Evolutionary conservation across 2,797 vertebrate genomes (phyloP).

Genomic region (Calcarius lapponicus): DNA sequence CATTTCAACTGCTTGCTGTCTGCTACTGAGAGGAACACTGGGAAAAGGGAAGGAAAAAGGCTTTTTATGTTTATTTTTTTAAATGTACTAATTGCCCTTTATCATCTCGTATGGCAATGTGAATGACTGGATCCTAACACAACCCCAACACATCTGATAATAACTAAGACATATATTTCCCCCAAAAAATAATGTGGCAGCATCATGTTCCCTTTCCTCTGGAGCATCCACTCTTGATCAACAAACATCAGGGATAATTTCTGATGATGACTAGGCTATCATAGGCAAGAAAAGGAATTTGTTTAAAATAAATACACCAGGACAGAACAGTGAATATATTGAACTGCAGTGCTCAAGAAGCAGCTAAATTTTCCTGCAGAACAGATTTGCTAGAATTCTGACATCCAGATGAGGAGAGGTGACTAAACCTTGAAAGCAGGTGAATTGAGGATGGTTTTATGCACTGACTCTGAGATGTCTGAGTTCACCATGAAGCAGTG

Average conservation of each 20-base stretch:
- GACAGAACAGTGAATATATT: neutral
- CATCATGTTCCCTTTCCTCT: neutral
- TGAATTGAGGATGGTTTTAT: neutral
- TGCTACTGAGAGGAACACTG: conserved; percentile 5
- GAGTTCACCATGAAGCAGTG: neutral
- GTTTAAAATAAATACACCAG: neutral
- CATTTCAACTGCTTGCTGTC: conserved; percentile 46
- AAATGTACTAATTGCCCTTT: neutral
- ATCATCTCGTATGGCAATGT: neutral
- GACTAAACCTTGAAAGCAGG: neutral
- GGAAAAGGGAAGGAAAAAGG: neutral
- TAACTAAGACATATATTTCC: neutral
- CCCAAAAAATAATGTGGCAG: neutral
- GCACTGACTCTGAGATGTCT: neutral
- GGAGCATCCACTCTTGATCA: neutral
- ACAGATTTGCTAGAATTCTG: neutral
- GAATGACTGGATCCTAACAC: conserved; percentile 12
- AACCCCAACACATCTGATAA: neutral
- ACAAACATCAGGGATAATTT: neutral
- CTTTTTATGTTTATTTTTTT: neutral
- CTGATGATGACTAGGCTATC: neutral
- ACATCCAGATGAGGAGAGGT: neutral
- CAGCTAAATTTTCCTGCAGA: neutral
- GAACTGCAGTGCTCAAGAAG: neutral
- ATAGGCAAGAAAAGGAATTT: neutral